Evolutionary conservation across 2,797 vertebrate genomes (phyloP).

Genomic region (Syncerus caffer): DNA sequence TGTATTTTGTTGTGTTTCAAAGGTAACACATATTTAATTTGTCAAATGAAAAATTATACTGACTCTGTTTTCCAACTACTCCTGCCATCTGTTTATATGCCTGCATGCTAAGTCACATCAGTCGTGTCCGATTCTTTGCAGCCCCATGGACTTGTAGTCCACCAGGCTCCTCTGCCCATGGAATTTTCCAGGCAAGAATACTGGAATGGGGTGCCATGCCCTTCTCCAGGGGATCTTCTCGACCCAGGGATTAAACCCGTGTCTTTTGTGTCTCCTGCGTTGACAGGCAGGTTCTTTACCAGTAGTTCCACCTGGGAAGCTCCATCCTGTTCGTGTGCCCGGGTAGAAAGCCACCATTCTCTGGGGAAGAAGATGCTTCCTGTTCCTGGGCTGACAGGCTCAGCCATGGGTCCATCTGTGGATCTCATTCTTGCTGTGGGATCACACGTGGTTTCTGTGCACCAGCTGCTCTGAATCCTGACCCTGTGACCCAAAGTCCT

Average conservation of each 20-base stretch:
- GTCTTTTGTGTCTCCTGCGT: neutral
- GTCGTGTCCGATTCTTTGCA: neutral
- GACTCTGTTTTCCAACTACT: neutral
- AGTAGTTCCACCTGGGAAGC: neutral
- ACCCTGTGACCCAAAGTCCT: neutral
- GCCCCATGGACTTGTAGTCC: neutral
- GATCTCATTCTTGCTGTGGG: fast-evolving
- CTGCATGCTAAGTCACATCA: neutral
- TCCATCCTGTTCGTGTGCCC: neutral
- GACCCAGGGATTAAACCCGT: neutral
- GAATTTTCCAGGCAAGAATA: neutral
- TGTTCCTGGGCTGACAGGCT: fast-evolving
- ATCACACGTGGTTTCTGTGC: fast-evolving
- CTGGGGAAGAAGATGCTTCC: no score
- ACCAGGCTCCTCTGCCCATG: neutral
- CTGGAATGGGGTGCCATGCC: neutral
- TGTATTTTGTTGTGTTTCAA: neutral
- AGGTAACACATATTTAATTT: neutral
- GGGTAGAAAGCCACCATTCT: neutral
- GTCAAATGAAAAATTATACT: neutral
- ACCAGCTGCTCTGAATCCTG: neutral
- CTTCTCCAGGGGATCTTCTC: neutral
- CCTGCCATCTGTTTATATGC: neutral
- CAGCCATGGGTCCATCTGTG: fast-evolving
- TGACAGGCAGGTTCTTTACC: neutral